phyloP scores from a whole-genome alignment of 2,888 invertebrate species.

The Cryptosula pallasiana region DNA sequence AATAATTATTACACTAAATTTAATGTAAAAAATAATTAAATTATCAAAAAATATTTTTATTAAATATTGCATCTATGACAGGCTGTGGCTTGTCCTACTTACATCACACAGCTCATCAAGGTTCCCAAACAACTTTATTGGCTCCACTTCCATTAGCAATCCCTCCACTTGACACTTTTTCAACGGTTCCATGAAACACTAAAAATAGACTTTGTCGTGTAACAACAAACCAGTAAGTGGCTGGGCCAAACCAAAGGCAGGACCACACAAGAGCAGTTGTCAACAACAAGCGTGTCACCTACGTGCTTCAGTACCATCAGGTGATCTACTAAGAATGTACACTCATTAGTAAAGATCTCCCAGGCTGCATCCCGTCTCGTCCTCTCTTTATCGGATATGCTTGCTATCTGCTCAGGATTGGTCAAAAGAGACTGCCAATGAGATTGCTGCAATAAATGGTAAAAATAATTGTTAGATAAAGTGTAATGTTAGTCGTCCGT shows the following conservation, averaged over 20 bases:
- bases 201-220: constrained; percentile 22
- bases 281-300: constrained; percentile 41
- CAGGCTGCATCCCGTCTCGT: constrained; percentile 60
- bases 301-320: constrained; percentile 62
- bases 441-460: neutral
- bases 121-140: constrained; percentile 62
- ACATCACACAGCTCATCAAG: constrained; percentile 61
- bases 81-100: too few species aligned
- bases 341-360: constrained; percentile 63
- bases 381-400: constrained; percentile 40
- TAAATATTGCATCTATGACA: too few species aligned
- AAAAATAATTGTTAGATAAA: too few species aligned
- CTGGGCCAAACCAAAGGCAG: too few species aligned
- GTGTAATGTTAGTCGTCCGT: too few species aligned
- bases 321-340: constrained; percentile 61
- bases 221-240: neutral
- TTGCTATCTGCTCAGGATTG: neutral
- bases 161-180: constrained; percentile 65
- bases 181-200: constrained; percentile 64
- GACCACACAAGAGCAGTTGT: too few species aligned
- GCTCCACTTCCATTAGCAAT: constrained; percentile 62
- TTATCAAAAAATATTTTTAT: too few species aligned
- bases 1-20: too few species aligned
- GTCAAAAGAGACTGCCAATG: neutral
- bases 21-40: too few species aligned